Conservation (phyloP, 2,113 vertebrate species). For the Mixornis gularis region DNA sequence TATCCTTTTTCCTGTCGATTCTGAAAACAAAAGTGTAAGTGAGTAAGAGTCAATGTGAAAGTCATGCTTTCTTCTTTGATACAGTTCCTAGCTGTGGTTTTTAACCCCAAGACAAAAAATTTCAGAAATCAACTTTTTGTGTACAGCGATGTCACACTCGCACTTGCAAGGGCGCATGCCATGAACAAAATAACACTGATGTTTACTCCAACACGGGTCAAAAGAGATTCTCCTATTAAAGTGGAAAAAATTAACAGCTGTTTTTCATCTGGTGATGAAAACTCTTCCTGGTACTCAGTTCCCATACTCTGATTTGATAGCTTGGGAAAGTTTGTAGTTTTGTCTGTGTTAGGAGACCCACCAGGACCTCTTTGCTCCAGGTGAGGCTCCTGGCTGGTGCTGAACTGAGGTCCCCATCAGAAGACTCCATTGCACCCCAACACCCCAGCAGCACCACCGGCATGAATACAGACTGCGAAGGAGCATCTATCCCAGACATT, state of each 20-base stretch:
- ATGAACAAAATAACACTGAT: background rate
- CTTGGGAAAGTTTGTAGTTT: background rate
- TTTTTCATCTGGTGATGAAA: background rate
- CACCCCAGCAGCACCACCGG: background rate
- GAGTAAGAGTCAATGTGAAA: background rate
- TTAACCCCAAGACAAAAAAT: background rate
- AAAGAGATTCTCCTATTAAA: background rate
- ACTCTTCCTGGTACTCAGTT: background rate
- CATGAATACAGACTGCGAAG: background rate
- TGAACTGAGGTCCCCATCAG: accelerated
- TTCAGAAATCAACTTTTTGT: background rate
- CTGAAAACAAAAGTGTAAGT: slow-evolving; percentile 66
- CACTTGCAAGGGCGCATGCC: background rate
- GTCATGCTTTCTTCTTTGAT: background rate
- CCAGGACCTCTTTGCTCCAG: background rate
- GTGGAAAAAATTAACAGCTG: background rate
- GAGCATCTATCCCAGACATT: background rate
- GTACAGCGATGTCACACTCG: background rate
- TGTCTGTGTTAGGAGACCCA: background rate
- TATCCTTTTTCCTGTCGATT: slow-evolving; percentile 95
- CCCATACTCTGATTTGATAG: background rate
- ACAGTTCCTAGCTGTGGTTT: background rate
- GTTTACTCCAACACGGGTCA: background rate
- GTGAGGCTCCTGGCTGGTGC: background rate
- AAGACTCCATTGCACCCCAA: accelerated